These are phyloP conservation scores for Spodoptera picta DNA, from an alignment of 2,888 invertebrate species.

Conservation along the genomic window DNA sequence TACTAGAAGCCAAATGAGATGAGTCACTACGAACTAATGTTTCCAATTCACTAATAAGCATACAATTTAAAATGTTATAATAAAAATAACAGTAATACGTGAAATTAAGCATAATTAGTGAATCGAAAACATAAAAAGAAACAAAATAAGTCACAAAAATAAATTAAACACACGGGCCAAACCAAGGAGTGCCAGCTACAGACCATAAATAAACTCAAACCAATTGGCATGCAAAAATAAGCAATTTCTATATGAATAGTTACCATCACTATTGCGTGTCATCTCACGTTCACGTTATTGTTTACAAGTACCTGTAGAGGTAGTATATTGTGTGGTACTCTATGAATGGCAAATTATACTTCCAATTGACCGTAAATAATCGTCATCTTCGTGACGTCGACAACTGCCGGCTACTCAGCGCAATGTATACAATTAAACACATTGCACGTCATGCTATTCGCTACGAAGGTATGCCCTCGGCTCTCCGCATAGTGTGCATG, in stretches of 20 bases:
- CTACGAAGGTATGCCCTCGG: conserved; percentile 2
- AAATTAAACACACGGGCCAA: conserved; percentile 83
- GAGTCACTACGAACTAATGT: conserved; percentile 59
- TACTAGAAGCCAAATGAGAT: conserved; percentile 68
- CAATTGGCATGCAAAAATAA: conserved; percentile 83
- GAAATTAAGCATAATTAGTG: conserved; percentile 52
- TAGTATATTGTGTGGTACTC: not conserved
- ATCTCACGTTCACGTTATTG: conserved; percentile 42
- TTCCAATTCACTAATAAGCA: conserved; percentile 60
- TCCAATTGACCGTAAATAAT: conserved; percentile 17
- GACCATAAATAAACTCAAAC: conserved; percentile 76
- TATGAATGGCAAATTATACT: conserved; percentile 20
- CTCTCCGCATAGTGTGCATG: conserved; percentile 9
- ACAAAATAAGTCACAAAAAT: conserved; percentile 58
- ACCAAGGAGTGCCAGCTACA: conserved; percentile 88
- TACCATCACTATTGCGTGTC: conserved; percentile 73
- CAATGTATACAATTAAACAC: conserved; percentile 35
- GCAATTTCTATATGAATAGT: conserved; percentile 75
- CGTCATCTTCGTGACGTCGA: conserved; percentile 19
- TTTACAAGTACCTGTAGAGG: conserved; percentile 6
- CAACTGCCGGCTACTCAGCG: conserved; percentile 19
- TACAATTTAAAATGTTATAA: conserved; percentile 11
- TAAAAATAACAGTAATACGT: conserved; percentile 18
- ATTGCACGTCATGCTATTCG: conserved; percentile 16
- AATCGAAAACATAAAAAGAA: conserved; percentile 63